A percentile compares a stretch with the other conserved stretches of the same genome.
Evolutionary conservation across 1,140 invertebrate species (phyloP).

Genomic region (Ylistrum balloti): DNA sequence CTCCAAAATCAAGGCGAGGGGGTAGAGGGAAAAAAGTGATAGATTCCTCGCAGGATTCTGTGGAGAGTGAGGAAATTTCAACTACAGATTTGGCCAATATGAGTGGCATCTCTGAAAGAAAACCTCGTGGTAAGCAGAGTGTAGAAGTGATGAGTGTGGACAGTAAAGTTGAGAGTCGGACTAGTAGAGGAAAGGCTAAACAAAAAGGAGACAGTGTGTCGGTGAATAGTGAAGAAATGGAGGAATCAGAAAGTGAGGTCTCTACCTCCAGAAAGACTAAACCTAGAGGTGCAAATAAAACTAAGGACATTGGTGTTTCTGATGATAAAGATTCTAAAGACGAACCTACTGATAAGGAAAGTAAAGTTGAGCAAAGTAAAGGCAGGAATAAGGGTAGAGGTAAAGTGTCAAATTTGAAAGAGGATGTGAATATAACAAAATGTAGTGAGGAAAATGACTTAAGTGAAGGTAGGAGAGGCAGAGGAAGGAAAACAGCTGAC

Average conservation of each 20-base stretch:
- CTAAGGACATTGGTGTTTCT: not conserved
- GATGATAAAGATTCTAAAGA: not conserved
- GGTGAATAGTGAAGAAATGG: constrained; percentile 28
- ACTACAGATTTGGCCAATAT: not conserved
- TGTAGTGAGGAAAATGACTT: not conserved
- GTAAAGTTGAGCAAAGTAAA: not conserved
- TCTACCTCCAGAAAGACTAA: constrained; percentile 47
- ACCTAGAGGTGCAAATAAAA: constrained; percentile 31
- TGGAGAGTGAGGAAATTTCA: not conserved
- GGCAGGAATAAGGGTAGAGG: not conserved
- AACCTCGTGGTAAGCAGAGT: not conserved
- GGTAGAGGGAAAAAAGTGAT: not conserved
- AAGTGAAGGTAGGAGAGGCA: not conserved
- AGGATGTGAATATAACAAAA: not conserved
- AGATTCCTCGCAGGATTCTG: not conserved
- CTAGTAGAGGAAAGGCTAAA: not conserved
- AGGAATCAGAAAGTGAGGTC: not conserved
- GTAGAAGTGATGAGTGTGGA: constrained; percentile 5
- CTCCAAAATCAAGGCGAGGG: not conserved
- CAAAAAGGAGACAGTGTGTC: not conserved
- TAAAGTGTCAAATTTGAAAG: not conserved
- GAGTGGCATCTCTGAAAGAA: not conserved
- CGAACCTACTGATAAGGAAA: not conserved
- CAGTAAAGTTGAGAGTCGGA: not conserved
- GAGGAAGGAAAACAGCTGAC: not conserved